Evolutionary conservation across 2,888 invertebrate genomes (phyloP), one percentile per base, ranked within the genome.

Genomic region (Limnephilus auricula): DNA sequence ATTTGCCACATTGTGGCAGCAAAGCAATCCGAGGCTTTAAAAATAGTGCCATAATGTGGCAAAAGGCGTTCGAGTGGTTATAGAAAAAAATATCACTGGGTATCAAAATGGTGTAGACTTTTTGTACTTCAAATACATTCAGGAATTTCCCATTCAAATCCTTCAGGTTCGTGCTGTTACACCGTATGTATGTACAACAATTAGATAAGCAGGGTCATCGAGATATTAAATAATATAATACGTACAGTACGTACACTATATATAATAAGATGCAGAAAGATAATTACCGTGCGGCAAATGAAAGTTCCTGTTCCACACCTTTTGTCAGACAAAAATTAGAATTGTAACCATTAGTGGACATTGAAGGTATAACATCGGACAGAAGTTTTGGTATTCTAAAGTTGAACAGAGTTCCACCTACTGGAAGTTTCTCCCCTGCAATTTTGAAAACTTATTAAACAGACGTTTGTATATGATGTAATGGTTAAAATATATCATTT

Each of bases 321-420:
- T 90, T 91, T 4, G 96, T 97, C 50, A 98, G 94, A 94, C 98
- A 98, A 94, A 97, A 99, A 94, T 98, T 99, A 93, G 98, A 96
- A 94, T 99, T 98, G 94, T 97, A 98, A 2, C 99, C 99, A 32
- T 96, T 97, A 37, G 96, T 95, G 0, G 97, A 97, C 90, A 98
- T 96, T 93, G 97, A 96, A 45, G 97, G 95, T 65, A 99, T 95
- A 93, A 97, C 97, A 45, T 97, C 95, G 2, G 97, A 97, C 25
- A 99, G 94, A 31, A 96, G 94, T 89, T 96, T 96, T 0, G 97
- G 96, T 0, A 96, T 95, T 93, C 97, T 96, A 86, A 99, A 96
- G 95, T 99, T 98, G 94, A 97, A 98, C 0, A 96, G 94, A 0
- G 97, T 98, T 0, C 97, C 97, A 0, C 96, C 96, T 0, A 99